Conservation (phyloP, 2,888 invertebrate genomes). For the Carterocephalus palaemon region DNA sequence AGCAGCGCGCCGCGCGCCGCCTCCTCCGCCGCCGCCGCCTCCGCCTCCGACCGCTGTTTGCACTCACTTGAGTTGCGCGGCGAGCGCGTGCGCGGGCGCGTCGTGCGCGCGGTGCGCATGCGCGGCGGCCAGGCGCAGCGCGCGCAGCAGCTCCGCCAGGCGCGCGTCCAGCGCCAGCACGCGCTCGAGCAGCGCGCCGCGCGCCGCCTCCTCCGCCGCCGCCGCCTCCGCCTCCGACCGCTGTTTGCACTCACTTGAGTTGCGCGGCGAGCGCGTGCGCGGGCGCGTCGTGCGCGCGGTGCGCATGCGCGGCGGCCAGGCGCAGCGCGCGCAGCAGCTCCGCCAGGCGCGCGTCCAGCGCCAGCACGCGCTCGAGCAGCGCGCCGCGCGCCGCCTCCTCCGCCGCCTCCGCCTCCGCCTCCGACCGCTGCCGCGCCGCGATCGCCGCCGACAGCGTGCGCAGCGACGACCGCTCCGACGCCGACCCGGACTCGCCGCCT, state of each 20-base stretch:
- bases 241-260: constrained; percentile 71
- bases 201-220: too few species aligned
- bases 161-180: too few species aligned
- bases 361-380: constrained; percentile 49
- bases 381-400: constrained; percentile 60
- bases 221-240: too few species aligned
- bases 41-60: too few species aligned
- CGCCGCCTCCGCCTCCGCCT: constrained; percentile 71
- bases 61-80: too few species aligned
- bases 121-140: too few species aligned
- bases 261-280: constrained; percentile 39
- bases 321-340: constrained; percentile 86
- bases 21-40: too few species aligned
- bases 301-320: constrained; percentile 82
- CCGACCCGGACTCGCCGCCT: constrained; percentile 54
- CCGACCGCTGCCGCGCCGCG: constrained; percentile 83
- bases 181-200: too few species aligned
- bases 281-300: constrained; percentile 69
- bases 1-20: too few species aligned
- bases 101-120: constrained; percentile 31
- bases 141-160: too few species aligned
- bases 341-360: constrained; percentile 83
- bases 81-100: constrained; percentile 31
- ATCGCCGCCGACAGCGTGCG: constrained; percentile 89
- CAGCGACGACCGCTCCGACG: constrained; percentile 82